Percentiles rank a stretch among this genome's conserved stretches.
Conservation (phyloP, 2,888 invertebrate genomes). For the Thereva nobilitata region DNA sequence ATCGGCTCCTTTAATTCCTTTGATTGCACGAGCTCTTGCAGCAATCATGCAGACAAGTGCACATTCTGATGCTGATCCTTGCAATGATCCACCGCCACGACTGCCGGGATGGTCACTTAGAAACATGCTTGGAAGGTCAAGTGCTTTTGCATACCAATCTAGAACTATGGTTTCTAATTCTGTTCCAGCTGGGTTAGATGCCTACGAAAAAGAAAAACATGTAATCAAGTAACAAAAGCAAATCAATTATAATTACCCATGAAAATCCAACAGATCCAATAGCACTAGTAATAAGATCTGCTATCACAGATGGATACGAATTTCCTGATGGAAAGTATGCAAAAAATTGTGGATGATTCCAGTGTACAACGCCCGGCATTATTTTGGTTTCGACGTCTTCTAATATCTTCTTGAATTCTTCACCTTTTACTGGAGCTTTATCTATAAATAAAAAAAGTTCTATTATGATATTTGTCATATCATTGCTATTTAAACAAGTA, state of each 20-base stretch:
- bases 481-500: too few relatives aligned
- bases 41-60: slow-evolving; percentile 77
- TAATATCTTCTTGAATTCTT: slow-evolving; percentile 76
- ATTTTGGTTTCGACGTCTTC: slow-evolving; percentile 76
- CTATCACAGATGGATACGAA: slow-evolving; percentile 87
- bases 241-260: slow-evolving; percentile 67
- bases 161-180: slow-evolving; percentile 82
- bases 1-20: slow-evolving; percentile 64
- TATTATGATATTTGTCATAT: background rate
- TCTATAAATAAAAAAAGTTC: slow-evolving; percentile 46
- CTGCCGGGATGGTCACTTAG: slow-evolving; percentile 55
- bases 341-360: slow-evolving; percentile 93
- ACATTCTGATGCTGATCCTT: slow-evolving; percentile 84
- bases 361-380: slow-evolving; percentile 84
- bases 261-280: slow-evolving; percentile 91
- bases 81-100: slow-evolving; percentile 78
- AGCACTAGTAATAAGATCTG: slow-evolving; percentile 86
- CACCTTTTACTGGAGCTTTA: slow-evolving; percentile 72
- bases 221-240: background rate
- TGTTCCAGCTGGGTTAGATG: slow-evolving; percentile 83
- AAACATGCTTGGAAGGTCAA: slow-evolving; percentile 75
- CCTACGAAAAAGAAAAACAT: slow-evolving; percentile 59
- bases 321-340: slow-evolving; percentile 94
- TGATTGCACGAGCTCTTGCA: slow-evolving; percentile 73
- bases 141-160: slow-evolving; percentile 79